Conservation (phyloP, 2,797 vertebrate species). For the Anniella stebbinsi region DNA sequence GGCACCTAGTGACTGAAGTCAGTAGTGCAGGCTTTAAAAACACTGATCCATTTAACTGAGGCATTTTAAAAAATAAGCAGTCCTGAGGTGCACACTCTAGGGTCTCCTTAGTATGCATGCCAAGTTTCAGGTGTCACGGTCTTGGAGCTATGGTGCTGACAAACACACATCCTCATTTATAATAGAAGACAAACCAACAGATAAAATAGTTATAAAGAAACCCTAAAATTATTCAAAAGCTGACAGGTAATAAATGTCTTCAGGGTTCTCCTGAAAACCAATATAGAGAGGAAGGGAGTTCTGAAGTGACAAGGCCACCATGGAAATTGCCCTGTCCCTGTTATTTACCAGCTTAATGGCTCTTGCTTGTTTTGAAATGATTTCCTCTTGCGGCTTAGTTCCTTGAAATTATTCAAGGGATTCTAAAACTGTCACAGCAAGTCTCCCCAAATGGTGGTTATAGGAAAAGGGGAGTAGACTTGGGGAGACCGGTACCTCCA, state of each 20-base stretch:
- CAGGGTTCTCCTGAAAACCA: background rate
- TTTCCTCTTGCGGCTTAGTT: background rate
- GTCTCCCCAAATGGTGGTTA: background rate
- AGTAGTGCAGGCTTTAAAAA: no score
- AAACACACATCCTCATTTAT: no score
- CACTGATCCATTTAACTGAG: no score
- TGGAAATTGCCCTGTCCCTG: background rate
- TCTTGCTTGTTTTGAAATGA: background rate
- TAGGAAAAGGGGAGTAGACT: background rate
- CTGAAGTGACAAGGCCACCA: background rate
- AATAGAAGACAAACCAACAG: background rate
- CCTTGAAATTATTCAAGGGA: background rate
- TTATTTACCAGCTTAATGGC: background rate
- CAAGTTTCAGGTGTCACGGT: no score
- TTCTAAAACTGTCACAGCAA: background rate
- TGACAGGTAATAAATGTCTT: background rate
- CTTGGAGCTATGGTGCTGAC: no score
- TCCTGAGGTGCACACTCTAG: no score
- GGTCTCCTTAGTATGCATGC: no score
- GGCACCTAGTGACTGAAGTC: no score
- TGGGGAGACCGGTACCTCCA: no score
- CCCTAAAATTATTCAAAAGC: background rate
- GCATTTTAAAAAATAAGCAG: no score
- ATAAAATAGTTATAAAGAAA: background rate
- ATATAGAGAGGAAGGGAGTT: background rate